Base-by-base conservation (phyloP, 1,140 invertebrate species). In the Medauroidea extradentata region DNA sequence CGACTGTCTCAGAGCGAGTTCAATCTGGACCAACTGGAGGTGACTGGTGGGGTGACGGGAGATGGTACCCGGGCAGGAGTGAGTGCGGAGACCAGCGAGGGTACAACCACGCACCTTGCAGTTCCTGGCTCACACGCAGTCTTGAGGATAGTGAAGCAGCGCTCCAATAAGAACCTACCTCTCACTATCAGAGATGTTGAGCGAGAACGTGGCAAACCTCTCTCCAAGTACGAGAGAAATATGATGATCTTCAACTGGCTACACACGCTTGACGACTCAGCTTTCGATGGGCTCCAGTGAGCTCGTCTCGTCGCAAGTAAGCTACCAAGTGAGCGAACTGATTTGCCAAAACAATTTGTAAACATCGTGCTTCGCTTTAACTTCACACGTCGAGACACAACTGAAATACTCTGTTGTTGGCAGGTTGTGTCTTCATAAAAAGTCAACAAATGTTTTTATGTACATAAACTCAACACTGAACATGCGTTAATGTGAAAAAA, bases 211-310 rank as follows among this genome's bases (percentile, higher is more conserved):
- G 90, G 90, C 1, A 87, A 90, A 61, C 89, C 91, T 3, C 76
- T 93, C 1, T 89, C 89, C 13, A 92, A 91, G 72, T 93, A 93
- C 73, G 89, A 93, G 65, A 71, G 91, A 18, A 93, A 94, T 72
- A 93, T 93, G 87, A 92, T 93, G 87, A 93, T 94, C 42, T 93
- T 94, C 74, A 92, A 93, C 67, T 93, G 91, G 91, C 79, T 94
- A 0, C 90, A 93, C 69, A 90, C 88, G 2, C 78, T 93, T 4
- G 90, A 93, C 66, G 88, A 88, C 64, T 78, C 75, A 7, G 76
- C 76, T n/a, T 77, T 77, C 52, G 81, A 84, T 59, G 79, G 78
- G 23, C 62, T 79, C 38, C 77, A 77, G 65, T 78, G 73, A 76
- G 29, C 29, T 34, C 29, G 4, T 11, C 29, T 34, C 29, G 29